Base-by-base conservation (phyloP, 2,888 invertebrate genomes). In the Polydrusus tereticollis region DNA sequence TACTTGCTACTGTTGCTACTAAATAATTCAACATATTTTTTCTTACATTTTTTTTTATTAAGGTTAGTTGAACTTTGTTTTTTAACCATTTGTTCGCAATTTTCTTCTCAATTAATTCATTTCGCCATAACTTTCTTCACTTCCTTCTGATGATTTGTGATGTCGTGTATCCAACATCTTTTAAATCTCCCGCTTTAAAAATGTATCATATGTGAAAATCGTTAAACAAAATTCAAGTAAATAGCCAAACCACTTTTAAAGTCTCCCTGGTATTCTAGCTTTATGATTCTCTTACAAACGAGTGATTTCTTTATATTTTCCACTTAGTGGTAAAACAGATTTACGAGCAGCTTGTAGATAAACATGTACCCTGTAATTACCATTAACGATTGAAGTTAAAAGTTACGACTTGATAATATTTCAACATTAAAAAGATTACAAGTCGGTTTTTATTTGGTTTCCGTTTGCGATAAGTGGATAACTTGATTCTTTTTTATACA, bases 321-420 rank as follows among this genome's bases (percentile, higher is more conserved):
- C 59, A 67, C 58, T 67, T 59, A 67, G 62, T 29, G 41, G 16
- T 55, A 55, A 41, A 69, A 18, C 59, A 50, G 52, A 62, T 69
- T 62, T 62, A 55, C 62, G 69, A 26, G 57, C 29, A 26, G 33
- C 20, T 47, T 55, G 38, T 33, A 69, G 62, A 62, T 69, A 69
- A 60, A 62, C 69, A 62, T 55, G 69, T 60, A 69, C 69, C n/a
- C 41, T 52, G 62, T 52, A 69, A 69, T 69, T 69, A 69, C 59
- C 59, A 59, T 59, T 50, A 59, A 36, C 50, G 59, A 68, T 68
- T 50, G 38, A 45, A 57, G 43, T 63, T 59, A 59, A 58, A 59
- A 58, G 58, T 63, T 68, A 68, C 67, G 50, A 68, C 58, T 47
- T 29, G 67, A 59, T 59, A 68, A 59, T 59, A 59, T 68, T 68